These are phyloP conservation scores for Lateolabrax maculatus DNA, from an alignment of 2,797 vertebrate genomes.

Conservation along the genomic window DNA sequence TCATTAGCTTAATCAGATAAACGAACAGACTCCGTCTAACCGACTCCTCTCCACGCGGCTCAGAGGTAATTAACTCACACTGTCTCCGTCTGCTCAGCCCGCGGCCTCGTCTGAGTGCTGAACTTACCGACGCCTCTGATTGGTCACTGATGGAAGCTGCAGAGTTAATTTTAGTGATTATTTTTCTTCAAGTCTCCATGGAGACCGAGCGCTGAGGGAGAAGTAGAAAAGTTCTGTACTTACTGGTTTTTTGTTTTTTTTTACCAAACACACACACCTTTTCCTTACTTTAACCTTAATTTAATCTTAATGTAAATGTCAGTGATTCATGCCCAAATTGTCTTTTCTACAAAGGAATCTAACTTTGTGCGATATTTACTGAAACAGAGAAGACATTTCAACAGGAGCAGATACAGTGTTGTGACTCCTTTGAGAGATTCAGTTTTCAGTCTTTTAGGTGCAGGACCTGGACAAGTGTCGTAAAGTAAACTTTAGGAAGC, in stretches of 20 bases:
- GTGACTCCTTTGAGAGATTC: background rate
- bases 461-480: background rate
- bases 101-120: constrained; percentile 41
- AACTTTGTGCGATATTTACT: background rate
- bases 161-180: constrained; percentile 72
- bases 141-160: constrained; percentile 58
- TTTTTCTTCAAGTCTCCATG: constrained; percentile 67
- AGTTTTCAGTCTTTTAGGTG: no score
- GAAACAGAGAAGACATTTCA: background rate
- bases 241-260: background rate
- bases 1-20: no score
- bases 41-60: no score
- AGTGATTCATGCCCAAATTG: background rate
- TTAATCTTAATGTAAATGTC: no score
- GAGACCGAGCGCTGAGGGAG: constrained; percentile 53
- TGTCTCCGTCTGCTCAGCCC: constrained; percentile 44
- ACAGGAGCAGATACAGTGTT: background rate
- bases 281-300: background rate
- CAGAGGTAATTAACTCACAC: constrained; percentile 43
- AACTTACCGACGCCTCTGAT: constrained; percentile 48
- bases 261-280: background rate
- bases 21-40: no score
- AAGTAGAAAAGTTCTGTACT: background rate
- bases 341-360: background rate
- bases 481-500: background rate